Percentiles rank a stretch among this genome's conserved stretches.
These are phyloP conservation scores for Cheilosia grossa DNA, from an alignment of 2,888 invertebrate species.

Conservation along the genomic window DNA sequence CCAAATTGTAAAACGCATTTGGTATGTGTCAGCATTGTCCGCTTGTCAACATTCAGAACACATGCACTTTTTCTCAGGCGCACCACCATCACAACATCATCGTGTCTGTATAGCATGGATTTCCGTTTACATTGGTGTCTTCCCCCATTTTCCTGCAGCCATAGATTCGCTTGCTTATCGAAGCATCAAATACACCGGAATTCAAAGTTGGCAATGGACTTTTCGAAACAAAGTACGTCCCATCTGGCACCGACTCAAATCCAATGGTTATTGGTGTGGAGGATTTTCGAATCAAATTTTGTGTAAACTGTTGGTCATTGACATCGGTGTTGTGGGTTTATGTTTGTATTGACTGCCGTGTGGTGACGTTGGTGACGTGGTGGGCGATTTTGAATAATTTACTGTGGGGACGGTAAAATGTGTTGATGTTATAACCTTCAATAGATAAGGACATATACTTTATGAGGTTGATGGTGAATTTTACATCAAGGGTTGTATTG, in stretches of 20 bases:
- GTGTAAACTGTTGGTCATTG: not conserved
- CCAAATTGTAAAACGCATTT: constrained; percentile 20
- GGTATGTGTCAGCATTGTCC: constrained; percentile 32
- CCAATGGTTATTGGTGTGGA: constrained; percentile 11
- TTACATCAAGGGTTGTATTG: too few relatives aligned
- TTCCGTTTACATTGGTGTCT: not conserved
- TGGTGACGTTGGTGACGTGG: not conserved
- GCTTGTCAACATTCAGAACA: constrained; percentile 20
- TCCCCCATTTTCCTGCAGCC: not conserved
- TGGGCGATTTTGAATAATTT: not conserved
- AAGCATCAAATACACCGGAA: not conserved
- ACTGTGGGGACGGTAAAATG: not conserved
- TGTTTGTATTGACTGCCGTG: not conserved
- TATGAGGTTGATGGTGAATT: too few relatives aligned
- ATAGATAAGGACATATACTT: too few relatives aligned
- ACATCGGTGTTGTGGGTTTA: not conserved
- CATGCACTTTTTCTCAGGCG: constrained; percentile 46
- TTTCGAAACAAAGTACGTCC: constrained; percentile 17
- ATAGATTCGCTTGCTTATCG: not conserved
- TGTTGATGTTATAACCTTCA: too few relatives aligned
- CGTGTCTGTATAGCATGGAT: not conserved
- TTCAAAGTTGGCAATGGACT: constrained; percentile 4
- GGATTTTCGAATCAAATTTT: not conserved
- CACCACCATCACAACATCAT: not conserved
- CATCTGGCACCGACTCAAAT: constrained; percentile 42